A percentile compares a stretch with the other conserved stretches of the same genome.
Evolutionary conservation across 2,113 vertebrate genomes (phyloP).

Genomic region (Entelurus aequoreus): DNA sequence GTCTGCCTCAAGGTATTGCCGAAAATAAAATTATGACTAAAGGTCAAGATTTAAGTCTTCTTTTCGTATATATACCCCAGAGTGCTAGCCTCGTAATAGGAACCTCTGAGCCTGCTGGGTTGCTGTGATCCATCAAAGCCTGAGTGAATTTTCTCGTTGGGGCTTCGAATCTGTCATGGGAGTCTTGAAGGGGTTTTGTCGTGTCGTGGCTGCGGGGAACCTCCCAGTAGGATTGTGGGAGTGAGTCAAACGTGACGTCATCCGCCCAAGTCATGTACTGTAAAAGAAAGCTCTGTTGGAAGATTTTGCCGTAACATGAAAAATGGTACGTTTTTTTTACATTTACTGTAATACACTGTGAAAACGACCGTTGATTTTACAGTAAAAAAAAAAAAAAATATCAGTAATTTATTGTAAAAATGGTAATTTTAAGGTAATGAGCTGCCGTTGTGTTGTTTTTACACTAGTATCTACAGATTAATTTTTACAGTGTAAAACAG

Average conservation of each 20-base stretch:
- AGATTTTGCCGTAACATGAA: no score
- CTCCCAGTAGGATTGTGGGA: slow-evolving; percentile 2
- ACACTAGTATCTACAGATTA: no score
- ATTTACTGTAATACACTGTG: no score
- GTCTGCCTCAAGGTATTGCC: slow-evolving; percentile 14
- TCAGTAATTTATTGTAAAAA: no score
- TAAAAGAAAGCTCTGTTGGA: no score
- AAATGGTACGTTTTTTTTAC: no score
- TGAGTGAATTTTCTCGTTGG: slow-evolving; percentile 11
- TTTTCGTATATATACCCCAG: slow-evolving; percentile 3
- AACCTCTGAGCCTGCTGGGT: slow-evolving; percentile 4
- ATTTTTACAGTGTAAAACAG: no score
- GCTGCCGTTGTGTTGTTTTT: no score
- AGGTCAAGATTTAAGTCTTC: slow-evolving; percentile 9
- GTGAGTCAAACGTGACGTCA: slow-evolving; percentile 4
- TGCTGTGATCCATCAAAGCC: slow-evolving; percentile 18
- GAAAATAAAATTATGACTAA: slow-evolving; percentile 26
- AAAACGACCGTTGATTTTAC: no score
- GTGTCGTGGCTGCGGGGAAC: slow-evolving; percentile 24
- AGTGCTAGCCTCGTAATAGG: slow-evolving; percentile 21
- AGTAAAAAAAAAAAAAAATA: no score
- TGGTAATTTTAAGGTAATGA: no score
- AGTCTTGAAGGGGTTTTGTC: slow-evolving; percentile 27
- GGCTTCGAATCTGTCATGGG: slow-evolving; percentile 30
- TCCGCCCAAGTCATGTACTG: not conserved